phyloP scores from a whole-genome alignment of 2,797 vertebrate species.

The Cuculus canorus region DNA sequence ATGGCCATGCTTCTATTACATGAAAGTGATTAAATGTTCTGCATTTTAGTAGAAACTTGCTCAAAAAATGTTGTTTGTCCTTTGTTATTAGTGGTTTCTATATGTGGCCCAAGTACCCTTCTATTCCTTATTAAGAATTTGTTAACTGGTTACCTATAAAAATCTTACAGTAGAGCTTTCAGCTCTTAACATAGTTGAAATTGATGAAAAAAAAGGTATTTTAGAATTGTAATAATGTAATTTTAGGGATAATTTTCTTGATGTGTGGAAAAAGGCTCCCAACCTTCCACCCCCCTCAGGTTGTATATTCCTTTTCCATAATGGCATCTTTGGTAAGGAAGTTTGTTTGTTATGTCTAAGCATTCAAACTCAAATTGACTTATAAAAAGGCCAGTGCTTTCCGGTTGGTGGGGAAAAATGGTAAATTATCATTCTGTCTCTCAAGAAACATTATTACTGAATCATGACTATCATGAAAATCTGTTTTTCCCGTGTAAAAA shows the following conservation, averaged over 20 bases:
- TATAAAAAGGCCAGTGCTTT: background rate
- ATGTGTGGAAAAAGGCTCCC: background rate
- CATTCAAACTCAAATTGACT: background rate
- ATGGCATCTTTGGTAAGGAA: background rate
- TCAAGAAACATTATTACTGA: background rate
- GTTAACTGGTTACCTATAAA: background rate
- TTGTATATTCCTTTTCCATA: background rate
- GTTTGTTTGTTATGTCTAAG: background rate
- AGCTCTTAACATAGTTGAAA: background rate
- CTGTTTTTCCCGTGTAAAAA: background rate
- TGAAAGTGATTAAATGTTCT: background rate
- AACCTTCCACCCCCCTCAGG: background rate
- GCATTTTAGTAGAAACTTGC: background rate
- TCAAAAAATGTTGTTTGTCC: background rate
- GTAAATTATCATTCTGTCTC: background rate
- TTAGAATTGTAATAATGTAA: background rate
- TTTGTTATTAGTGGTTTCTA: background rate
- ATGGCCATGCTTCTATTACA: background rate
- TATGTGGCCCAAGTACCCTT: background rate
- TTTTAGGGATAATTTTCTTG: background rate
- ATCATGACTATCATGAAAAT: background rate
- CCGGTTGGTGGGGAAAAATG: background rate
- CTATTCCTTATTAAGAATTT: background rate
- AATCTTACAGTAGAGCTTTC: background rate
- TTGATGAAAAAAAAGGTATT: background rate